Evolutionary conservation across 2,888 invertebrate genomes (phyloP).

Genomic region (Epinotia bilunana): DNA sequence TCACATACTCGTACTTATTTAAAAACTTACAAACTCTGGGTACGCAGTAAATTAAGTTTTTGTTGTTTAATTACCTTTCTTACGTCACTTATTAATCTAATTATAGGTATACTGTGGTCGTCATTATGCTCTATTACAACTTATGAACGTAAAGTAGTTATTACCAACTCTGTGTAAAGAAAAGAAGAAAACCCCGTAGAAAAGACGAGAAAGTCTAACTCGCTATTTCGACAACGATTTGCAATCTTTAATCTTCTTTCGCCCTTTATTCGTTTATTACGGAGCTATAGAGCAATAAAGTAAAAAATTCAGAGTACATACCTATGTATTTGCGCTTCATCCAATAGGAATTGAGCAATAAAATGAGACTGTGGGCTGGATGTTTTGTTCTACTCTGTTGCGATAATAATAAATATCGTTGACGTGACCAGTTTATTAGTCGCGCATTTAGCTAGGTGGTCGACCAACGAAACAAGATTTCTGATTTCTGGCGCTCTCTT

Average conservation of each 20-base stretch:
- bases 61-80: too few relatives aligned
- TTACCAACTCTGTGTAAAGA: neutral
- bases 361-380: slow-evolving; percentile 64
- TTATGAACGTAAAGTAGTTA: neutral
- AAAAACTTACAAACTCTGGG: slow-evolving; percentile 6
- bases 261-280: slow-evolving; percentile 25
- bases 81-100: too few relatives aligned
- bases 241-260: slow-evolving; percentile 32
- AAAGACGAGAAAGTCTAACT: slow-evolving; percentile 2
- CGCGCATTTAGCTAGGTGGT: slow-evolving; percentile 70
- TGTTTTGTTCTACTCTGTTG: slow-evolving; percentile 73
- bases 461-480: slow-evolving; percentile 64
- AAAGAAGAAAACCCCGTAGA: slow-evolving; percentile 1
- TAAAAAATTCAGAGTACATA: slow-evolving; percentile 35
- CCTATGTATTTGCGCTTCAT: slow-evolving; percentile 47
- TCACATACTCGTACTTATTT: neutral
- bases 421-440: slow-evolving; percentile 82
- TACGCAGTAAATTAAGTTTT: too few relatives aligned
- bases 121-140: too few relatives aligned
- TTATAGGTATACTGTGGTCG: too few relatives aligned
- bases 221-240: slow-evolving; percentile 18
- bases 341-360: slow-evolving; percentile 61
- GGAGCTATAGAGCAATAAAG: slow-evolving; percentile 28
- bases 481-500: slow-evolving; percentile 62
- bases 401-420: slow-evolving; percentile 80